phyloP scores from a whole-genome alignment of 2,888 invertebrate genomes.

The Altica lythri region DNA sequence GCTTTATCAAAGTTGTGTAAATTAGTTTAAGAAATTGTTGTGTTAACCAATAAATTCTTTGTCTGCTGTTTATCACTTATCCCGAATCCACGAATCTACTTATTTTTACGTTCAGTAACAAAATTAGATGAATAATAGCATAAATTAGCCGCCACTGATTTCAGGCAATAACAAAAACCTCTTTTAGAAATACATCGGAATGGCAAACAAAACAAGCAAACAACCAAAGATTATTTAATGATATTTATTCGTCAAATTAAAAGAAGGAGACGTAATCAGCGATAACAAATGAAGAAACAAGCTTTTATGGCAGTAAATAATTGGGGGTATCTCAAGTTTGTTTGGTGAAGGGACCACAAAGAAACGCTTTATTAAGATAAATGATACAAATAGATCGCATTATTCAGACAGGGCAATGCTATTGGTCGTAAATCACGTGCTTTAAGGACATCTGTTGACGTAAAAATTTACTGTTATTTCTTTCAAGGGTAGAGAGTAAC shows the following conservation, averaged over 20 bases:
- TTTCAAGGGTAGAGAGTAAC: neutral
- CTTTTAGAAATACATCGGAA: too few species aligned
- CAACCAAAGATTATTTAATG: constrained; percentile 4
- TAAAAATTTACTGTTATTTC: constrained; percentile 29
- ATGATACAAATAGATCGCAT: constrained; percentile 40
- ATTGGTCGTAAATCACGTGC: constrained; percentile 38
- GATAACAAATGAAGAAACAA: constrained; percentile 44
- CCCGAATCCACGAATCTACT: too few species aligned
- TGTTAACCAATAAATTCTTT: too few species aligned
- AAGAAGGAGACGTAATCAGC: constrained; percentile 35
- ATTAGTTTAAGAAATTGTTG: too few species aligned
- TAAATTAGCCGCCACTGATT: too few species aligned
- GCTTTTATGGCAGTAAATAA: constrained; percentile 44
- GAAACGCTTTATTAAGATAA: constrained; percentile 42
- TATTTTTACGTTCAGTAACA: too few species aligned
- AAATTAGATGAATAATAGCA: too few species aligned
- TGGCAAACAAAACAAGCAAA: too few species aligned
- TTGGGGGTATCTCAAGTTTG: constrained; percentile 38
- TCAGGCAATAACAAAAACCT: too few species aligned
- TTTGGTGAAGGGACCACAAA: constrained; percentile 37
- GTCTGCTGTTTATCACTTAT: too few species aligned
- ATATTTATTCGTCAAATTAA: constrained; percentile 35
- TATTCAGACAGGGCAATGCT: constrained; percentile 35
- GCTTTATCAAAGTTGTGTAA: too few species aligned
- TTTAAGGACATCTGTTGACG: constrained; percentile 34